Evolutionary conservation across 2,113 vertebrate genomes (phyloP), one percentile per base, ranked within the genome.

Genomic region (Diadophis punctatus): DNA sequence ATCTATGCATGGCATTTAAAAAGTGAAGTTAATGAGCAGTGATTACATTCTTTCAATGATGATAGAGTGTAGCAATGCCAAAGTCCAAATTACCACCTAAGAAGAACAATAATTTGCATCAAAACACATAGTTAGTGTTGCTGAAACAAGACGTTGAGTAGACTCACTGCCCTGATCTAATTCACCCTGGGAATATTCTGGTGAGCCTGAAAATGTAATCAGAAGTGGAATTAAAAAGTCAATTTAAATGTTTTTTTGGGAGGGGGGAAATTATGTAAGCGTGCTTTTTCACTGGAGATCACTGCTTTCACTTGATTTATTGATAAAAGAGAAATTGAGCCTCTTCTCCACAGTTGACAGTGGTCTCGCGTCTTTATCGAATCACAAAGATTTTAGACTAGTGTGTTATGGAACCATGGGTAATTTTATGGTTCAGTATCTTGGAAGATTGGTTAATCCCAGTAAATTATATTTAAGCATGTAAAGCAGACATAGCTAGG

Each of bases 1-100:
- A 89, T 89, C 90, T 92, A 80, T 23, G 43, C 84, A 3, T 34
- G 87, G 52, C 90, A 87, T 89, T 94, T 95, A 94, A 96, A 89
- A 48, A 96, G 93, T 91, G 91, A 95, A 8, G n/a, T 93, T 90
- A 95, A 86, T 60, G 58, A 90, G 3, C 0, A 16, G 90, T 93
- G 91, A 92, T 34, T 90, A 1, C 46, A 52, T 90, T 91, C 94
- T 46, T 94, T 86, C 91, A 43, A 43, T 46, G 84, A n/a, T 7
- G 3, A 92, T 63, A 93, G 8, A 86, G 20, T 20, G 60, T 12
- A 52, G 49, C n/a, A 89, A 93, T 91, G 89, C 90, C 56, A 90
- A 91, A 93, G 92, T 87, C 27, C 92, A 90, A 53, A 88, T 87
- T 63, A 63, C 46, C 53, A 68, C 84, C 85, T 43, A 89, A 95